phyloP scores from a whole-genome alignment of 2,888 invertebrate species.

The Dysmachus trigonus region DNA sequence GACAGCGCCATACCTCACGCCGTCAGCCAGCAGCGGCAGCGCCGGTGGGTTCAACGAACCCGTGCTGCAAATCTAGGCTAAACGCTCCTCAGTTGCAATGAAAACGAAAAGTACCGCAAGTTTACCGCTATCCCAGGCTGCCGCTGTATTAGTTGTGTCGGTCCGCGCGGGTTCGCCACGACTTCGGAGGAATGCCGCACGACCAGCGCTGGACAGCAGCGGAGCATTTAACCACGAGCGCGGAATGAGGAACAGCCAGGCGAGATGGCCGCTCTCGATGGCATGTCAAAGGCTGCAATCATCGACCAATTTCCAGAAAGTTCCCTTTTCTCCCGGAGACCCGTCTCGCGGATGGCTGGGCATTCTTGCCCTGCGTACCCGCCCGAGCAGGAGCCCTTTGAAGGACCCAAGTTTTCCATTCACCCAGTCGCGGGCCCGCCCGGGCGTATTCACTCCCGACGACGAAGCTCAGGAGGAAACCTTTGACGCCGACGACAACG shows the following conservation, averaged over 20 bases:
- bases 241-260: background rate
- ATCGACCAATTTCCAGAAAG: background rate
- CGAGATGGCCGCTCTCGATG: background rate
- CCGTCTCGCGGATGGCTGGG: background rate
- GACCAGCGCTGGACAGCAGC: background rate
- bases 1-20: background rate
- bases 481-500: too few species aligned
- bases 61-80: slow-evolving; percentile 64
- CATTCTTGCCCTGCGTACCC: background rate
- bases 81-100: slow-evolving; percentile 65
- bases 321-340: background rate
- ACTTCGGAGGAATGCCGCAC: background rate
- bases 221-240: background rate
- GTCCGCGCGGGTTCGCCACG: background rate
- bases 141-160: background rate
- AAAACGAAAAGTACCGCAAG: slow-evolving; percentile 66
- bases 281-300: background rate
- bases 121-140: slow-evolving; percentile 61
- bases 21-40: background rate
- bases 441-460: background rate
- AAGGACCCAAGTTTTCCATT: slow-evolving; percentile 20
- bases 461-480: background rate
- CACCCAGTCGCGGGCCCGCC: background rate
- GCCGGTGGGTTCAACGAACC: slow-evolving; percentile 62
- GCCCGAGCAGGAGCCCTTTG: too few species aligned